Evolutionary conservation across 2,888 invertebrate species (phyloP).

Genomic region (Drosophila paramelanica): DNA sequence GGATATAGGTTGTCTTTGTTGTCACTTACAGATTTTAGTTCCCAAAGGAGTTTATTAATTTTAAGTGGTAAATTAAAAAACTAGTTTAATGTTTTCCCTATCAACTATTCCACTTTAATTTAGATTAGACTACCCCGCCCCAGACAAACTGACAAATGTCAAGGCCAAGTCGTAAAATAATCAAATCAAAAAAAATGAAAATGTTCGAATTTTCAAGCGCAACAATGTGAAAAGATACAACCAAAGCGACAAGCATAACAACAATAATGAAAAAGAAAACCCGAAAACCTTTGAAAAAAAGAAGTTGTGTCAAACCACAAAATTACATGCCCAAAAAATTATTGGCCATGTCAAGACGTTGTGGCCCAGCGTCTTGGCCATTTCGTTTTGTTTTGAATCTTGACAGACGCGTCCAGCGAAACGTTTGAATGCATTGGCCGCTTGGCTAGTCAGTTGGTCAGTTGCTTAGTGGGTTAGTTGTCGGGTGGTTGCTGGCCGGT

Average conservation of each 20-base stretch:
- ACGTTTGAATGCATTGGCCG: conserved; percentile 65
- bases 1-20: too few relatives aligned
- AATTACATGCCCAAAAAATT: conserved; percentile 55
- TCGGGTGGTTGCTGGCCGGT: conserved; percentile 13
- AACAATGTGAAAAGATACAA: conserved; percentile 55
- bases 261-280: conserved; percentile 14
- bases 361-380: conserved; percentile 45
- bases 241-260: conserved; percentile 26
- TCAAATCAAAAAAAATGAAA: conserved; percentile 21
- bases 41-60: neutral
- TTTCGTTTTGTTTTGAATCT: conserved; percentile 35
- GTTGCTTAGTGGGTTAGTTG: conserved; percentile 36
- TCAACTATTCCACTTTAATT: neutral
- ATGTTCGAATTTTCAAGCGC: conserved; percentile 61
- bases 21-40: too few relatives aligned
- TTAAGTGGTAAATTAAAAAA: neutral
- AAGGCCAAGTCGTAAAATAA: conserved; percentile 52
- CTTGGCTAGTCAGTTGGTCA: conserved; percentile 21
- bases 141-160: conserved; percentile 52
- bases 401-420: conserved; percentile 56
- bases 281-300: conserved; percentile 4
- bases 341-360: conserved; percentile 41
- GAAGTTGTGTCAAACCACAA: conserved; percentile 26
- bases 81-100: neutral
- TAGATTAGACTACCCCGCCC: conserved; percentile 9